Percentiles rank a stretch among this genome's conserved stretches.
phyloP scores from a whole-genome alignment of 37 sponge, comb jelly and placozoan genomes.

The Haliclona indistincta region DNA sequence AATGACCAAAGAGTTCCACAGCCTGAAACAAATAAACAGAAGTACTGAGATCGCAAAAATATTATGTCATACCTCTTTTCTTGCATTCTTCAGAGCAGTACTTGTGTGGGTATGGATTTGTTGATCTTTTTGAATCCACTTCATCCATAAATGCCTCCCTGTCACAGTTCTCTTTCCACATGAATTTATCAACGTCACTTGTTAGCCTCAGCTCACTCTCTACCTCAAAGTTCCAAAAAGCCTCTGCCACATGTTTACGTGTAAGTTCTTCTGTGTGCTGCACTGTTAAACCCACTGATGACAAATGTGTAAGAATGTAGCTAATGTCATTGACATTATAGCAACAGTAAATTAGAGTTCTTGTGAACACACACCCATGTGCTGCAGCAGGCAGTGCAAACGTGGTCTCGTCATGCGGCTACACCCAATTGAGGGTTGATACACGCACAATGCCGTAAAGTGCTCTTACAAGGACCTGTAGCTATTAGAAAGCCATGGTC shows the following conservation, averaged over 20 bases:
- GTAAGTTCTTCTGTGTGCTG: conserved; percentile 4
- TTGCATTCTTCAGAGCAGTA: conserved; percentile 25
- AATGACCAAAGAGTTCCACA: conserved; percentile 27
- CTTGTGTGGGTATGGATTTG: conserved; percentile 3
- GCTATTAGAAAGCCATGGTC: too few relatives aligned
- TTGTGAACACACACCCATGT: too few relatives aligned
- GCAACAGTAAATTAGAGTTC: too few relatives aligned
- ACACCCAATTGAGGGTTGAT: too few relatives aligned
- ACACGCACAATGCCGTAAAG: too few relatives aligned
- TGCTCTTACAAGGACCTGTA: too few relatives aligned
- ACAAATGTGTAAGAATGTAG: background rate
- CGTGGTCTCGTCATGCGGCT: too few relatives aligned
- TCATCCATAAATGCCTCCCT: conserved; percentile 11
- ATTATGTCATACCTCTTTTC: conserved; percentile 16
- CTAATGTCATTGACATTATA: too few relatives aligned
- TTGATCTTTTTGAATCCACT: conserved; percentile 14
- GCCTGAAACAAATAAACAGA: background rate
- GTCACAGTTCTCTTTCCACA: background rate
- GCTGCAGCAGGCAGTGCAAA: too few relatives aligned
- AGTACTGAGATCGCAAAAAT: background rate
- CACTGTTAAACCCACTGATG: background rate
- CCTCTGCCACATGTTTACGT: conserved; percentile 26
- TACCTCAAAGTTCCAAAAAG: conserved; percentile 27
- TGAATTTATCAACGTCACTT: background rate
- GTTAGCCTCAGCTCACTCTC: conserved; percentile 12